Evolutionary conservation across 2,113 vertebrate genomes (phyloP).

Genomic region (Fukomys damarensis): DNA sequence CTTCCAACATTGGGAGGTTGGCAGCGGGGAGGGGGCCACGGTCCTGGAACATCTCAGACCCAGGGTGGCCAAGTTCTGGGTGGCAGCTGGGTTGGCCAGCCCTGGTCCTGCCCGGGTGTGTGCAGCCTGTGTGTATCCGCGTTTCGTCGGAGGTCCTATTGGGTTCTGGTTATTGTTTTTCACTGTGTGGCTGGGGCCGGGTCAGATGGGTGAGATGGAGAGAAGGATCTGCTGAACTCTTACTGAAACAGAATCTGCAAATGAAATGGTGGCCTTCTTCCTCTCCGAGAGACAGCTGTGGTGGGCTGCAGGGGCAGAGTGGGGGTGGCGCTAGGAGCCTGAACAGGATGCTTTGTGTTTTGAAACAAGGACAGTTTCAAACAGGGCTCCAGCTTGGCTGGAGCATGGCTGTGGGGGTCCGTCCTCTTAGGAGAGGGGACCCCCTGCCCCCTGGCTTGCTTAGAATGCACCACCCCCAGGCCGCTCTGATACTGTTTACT

Average conservation of each 20-base stretch:
- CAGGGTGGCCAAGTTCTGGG: not conserved
- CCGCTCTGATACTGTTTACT: conserved; percentile 59
- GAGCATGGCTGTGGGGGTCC: conserved; percentile 56
- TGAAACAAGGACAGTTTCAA: conserved; percentile 67
- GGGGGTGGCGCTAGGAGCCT: conserved; percentile 64
- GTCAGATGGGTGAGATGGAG: conserved; percentile 10
- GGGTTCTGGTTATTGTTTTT: conserved; percentile 66
- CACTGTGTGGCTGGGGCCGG: conserved; percentile 4
- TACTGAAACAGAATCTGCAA: conserved; percentile 69
- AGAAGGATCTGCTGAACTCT: conserved; percentile 38
- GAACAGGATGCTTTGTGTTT: conserved; percentile 82
- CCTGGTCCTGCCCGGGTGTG: conserved; percentile 35
- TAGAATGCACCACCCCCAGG: not conserved
- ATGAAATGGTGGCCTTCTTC: conserved; percentile 62
- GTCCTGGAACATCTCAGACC: not conserved
- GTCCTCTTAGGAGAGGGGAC: conserved; percentile 29
- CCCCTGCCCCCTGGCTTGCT: not conserved
- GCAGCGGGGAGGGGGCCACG: not conserved
- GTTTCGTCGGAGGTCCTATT: conserved; percentile 48
- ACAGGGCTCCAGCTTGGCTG: conserved; percentile 73
- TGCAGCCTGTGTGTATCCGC: conserved; percentile 14
- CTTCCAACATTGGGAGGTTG: not conserved
- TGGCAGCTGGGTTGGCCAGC: not conserved
- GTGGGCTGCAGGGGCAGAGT: conserved; percentile 54
- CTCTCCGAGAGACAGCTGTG: conserved; percentile 60